A percentile compares a stretch with the other conserved stretches of the same genome.
These are phyloP conservation scores for Drosophila kambysellisi DNA, from an alignment of 2,888 invertebrate species.

Conservation along the genomic window DNA sequence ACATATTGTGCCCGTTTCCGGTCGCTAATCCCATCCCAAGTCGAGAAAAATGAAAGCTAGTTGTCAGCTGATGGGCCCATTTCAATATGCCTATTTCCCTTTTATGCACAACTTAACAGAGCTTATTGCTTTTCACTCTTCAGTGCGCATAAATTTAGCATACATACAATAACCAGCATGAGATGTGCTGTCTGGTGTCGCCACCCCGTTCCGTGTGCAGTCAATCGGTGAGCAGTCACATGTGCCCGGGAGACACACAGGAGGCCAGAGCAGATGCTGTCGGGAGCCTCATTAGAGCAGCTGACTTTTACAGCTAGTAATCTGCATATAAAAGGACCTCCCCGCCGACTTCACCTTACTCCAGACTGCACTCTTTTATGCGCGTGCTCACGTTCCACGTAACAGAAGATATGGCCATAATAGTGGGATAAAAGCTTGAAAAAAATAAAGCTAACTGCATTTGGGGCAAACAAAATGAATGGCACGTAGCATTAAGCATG, in stretches of 20 bases:
- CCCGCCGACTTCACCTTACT: neutral
- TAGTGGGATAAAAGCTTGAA: conserved; percentile 25
- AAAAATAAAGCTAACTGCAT: conserved; percentile 52
- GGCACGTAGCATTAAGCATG: conserved; percentile 64
- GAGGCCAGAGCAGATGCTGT: conserved; percentile 29
- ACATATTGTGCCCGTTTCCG: conserved; percentile 41
- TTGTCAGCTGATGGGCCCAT: conserved; percentile 30
- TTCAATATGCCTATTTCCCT: conserved; percentile 72
- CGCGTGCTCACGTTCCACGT: conserved; percentile 49
- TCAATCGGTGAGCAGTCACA: conserved; percentile 32
- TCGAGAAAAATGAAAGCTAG: neutral
- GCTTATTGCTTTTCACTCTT: conserved; percentile 79
- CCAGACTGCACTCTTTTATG: conserved; percentile 6
- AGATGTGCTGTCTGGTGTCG: conserved; percentile 33
- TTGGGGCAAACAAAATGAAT: conserved; percentile 75
- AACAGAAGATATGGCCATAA: conserved; percentile 61
- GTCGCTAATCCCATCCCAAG: neutral
- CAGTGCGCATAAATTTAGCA: conserved; percentile 78
- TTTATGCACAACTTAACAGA: conserved; percentile 78
- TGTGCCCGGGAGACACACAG: conserved; percentile 16
- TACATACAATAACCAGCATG: conserved; percentile 63
- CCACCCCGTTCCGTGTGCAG: conserved; percentile 43
- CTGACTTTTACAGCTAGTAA: conserved; percentile 55
- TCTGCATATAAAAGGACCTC: conserved; percentile 63
- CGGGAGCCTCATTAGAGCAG: conserved; percentile 63